Evolutionary conservation across 1,140 invertebrate species (phyloP), one percentile per base, ranked within the genome.

Genomic region (Drosophila azteca): DNA sequence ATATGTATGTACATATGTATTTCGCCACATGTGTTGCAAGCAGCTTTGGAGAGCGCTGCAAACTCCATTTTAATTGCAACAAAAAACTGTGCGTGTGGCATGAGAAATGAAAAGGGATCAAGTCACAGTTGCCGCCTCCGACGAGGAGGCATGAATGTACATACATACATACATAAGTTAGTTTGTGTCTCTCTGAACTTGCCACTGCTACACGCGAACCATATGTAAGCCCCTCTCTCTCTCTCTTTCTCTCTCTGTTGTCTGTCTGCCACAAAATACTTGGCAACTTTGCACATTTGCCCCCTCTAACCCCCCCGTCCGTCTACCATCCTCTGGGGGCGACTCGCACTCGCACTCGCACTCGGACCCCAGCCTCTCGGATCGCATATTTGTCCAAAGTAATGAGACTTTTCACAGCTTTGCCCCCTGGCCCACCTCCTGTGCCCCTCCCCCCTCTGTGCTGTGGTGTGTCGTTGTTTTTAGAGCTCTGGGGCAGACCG

Each of bases 371-470:
- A 61, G 75, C 66, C 65, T 71, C 66, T 75, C 66, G 72, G 72
- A 77, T 79, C 72, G 83, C 83, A 87, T 89, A 87, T 87, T 87
- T 87, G 83, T 87, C 83, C 76, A 87, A 87, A 89, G 83, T 87
- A 87, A 87, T 87, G 82, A 88, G 82, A 87, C 83, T 87, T 87
- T 87, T 87, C 82, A 88, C 83, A 87, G 83, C 83, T 87, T 71
- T 68, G 65, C 35, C 35, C 35, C 35, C 11, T 1, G 2, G 3
- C 4, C 11, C 35, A 11, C 11, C 11, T 39, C 3, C 35, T 39
- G 35, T 13, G 35, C 35, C 35, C 11, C 35, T 39, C 84, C 72
- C 77, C 54, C 29, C 11, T 26, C 17, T 20, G 17, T 20, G 17
- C 44, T 60, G 22, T 59, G n/a, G 45, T 54, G 22, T 8, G 13